phyloP scores from a whole-genome alignment of 2,797 vertebrate genomes.

The Trachurus trachurus region DNA sequence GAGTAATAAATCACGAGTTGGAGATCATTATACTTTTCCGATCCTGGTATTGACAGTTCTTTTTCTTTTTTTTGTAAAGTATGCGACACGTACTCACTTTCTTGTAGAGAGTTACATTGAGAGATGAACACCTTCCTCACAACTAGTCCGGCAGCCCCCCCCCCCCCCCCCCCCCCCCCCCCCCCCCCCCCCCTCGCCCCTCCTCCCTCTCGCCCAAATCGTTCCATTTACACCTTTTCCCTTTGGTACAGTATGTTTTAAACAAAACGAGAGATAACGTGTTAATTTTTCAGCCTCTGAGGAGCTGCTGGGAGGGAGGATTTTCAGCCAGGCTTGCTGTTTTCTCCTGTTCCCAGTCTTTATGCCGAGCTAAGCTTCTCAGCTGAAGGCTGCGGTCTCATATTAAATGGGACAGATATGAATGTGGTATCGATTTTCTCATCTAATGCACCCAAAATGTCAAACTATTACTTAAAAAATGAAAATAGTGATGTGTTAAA shows the following conservation, averaged over 20 bases:
- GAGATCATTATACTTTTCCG: neutral
- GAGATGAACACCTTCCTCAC: slow-evolving; percentile 5
- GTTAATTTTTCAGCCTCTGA: neutral
- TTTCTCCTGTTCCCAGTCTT: neutral
- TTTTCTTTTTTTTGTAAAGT: slow-evolving; percentile 21
- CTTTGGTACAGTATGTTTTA: neutral
- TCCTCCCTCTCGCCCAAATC: neutral
- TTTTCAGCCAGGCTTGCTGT: neutral
- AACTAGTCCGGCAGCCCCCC: neutral
- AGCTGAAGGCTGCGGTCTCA: neutral
- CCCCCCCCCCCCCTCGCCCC: too few species aligned
- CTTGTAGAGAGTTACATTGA: neutral
- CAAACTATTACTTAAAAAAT: neutral
- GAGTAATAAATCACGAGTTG: neutral
- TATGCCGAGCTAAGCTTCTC: neutral
- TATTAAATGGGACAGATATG: neutral
- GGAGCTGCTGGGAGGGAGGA: too few species aligned
- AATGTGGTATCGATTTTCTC: neutral
- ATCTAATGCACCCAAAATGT: neutral
- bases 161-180: too few species aligned
- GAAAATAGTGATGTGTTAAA: slow-evolving; percentile 2
- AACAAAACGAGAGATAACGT: neutral
- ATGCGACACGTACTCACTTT: slow-evolving; percentile 5
- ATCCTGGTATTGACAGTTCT: neutral
- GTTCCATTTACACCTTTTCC: neutral